Percentiles rank a stretch among this genome's conserved stretches.
Conservation (phyloP, 2,888 invertebrate species). For the Corbicula japonica region DNA sequence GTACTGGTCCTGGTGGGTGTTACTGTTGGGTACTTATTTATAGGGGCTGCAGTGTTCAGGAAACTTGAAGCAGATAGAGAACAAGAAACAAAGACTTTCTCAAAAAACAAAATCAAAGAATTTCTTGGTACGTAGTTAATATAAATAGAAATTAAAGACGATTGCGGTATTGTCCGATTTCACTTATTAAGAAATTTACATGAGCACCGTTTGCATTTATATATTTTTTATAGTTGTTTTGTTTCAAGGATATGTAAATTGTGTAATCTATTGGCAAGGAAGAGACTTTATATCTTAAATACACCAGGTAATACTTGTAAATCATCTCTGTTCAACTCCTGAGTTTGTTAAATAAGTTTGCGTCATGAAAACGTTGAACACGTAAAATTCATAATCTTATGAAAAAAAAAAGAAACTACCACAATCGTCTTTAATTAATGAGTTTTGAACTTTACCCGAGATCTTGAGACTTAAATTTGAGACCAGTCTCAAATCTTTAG, state of each 20-base stretch:
- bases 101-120: constrained; percentile 16
- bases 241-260: neutral
- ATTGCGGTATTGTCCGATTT: too few relatives aligned
- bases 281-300: neutral
- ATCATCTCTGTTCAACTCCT: too few relatives aligned
- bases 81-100: constrained; percentile 45
- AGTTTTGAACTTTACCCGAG: too few relatives aligned
- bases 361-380: too few relatives aligned
- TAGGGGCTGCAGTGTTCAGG: constrained; percentile 61
- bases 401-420: too few relatives aligned
- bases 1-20: constrained; percentile 42
- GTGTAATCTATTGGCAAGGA: neutral
- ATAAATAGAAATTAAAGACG: too few relatives aligned
- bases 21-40: constrained; percentile 59
- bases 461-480: too few relatives aligned
- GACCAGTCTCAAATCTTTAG: too few relatives aligned
- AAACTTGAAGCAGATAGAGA: constrained; percentile 58
- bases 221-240: neutral
- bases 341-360: too few relatives aligned
- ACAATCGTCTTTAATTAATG: too few relatives aligned
- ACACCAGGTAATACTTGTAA: neutral
- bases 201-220: neutral
- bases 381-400: too few relatives aligned
- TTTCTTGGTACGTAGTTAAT: constrained; percentile 52
- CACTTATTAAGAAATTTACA: neutral